Percentiles rank a stretch among this genome's conserved stretches.
phyloP scores from a whole-genome alignment of 2,113 vertebrate species.

The Ursus arctos region DNA sequence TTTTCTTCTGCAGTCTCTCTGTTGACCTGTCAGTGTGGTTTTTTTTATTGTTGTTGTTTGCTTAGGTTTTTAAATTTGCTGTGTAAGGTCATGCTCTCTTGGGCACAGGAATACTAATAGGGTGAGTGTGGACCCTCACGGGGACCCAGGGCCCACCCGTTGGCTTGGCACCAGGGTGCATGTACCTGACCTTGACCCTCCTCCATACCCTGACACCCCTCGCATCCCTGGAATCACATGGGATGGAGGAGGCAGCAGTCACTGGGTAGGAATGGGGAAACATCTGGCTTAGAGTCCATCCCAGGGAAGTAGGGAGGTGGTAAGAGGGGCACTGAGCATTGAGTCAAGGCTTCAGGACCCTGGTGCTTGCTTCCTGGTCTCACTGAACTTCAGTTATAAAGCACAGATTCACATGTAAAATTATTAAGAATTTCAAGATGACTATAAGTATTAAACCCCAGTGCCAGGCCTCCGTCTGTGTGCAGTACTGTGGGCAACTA shows the following conservation, averaged over 20 bases:
- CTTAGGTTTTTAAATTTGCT: neutral
- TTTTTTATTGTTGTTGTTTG: neutral
- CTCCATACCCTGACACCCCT: rapidly evolving
- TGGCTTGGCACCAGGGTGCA: neutral
- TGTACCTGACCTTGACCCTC: neutral
- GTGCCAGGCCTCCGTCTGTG: neutral
- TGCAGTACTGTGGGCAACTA: neutral
- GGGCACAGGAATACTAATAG: no score
- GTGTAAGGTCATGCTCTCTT: neutral
- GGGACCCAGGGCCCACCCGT: no score
- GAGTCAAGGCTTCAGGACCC: neutral
- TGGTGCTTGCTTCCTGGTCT: neutral
- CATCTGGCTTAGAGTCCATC: neutral
- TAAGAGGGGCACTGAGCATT: neutral
- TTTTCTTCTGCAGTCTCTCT: neutral
- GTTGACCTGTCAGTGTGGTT: neutral
- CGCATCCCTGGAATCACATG: neutral
- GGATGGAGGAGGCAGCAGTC: neutral
- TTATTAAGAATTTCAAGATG: neutral
- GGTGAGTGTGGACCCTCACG: neutral
- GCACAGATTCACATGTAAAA: neutral
- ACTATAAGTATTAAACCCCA: neutral
- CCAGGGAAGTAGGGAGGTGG: neutral
- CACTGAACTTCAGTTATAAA: neutral
- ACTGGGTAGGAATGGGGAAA: neutral